These are phyloP conservation scores for Heliconius erato DNA, from an alignment of 2,888 invertebrate species.

Conservation along the genomic window DNA sequence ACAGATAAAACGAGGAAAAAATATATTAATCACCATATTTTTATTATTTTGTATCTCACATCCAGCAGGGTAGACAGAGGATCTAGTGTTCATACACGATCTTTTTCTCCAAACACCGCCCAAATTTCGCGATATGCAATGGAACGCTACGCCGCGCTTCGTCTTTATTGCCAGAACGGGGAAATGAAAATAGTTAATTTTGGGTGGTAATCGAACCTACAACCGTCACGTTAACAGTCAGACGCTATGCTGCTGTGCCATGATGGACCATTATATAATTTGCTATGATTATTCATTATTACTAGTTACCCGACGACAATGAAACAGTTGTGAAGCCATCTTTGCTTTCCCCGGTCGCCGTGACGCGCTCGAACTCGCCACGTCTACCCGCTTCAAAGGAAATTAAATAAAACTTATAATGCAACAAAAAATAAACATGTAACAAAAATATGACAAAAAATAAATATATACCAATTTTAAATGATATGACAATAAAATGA, in stretches of 20 bases:
- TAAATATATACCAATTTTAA: background rate
- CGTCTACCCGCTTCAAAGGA: constrained; percentile 61
- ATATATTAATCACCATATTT: no score
- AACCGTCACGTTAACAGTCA: background rate
- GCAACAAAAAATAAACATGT: background rate
- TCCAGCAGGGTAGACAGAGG: no score
- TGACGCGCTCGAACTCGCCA: constrained; percentile 89
- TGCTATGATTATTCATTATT: constrained; percentile 44
- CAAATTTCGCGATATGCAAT: no score
- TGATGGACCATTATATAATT: background rate
- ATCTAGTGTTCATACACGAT: no score
- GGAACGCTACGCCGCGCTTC: background rate
- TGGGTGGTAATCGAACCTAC: background rate
- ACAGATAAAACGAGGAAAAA: no score
- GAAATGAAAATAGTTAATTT: background rate
- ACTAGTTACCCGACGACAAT: constrained; percentile 84
- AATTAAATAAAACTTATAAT: constrained; percentile 17
- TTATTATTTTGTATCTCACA: no score
- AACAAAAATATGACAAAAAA: background rate
- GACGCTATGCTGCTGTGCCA: no score
- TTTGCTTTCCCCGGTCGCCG: constrained; percentile 87
- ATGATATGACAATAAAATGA: no score
- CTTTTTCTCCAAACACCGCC: no score
- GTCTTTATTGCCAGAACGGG: background rate
- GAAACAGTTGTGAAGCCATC: constrained; percentile 89